Evolutionary conservation across 2,113 vertebrate species (phyloP).

Genomic region (Pseudopodoces humilis): DNA sequence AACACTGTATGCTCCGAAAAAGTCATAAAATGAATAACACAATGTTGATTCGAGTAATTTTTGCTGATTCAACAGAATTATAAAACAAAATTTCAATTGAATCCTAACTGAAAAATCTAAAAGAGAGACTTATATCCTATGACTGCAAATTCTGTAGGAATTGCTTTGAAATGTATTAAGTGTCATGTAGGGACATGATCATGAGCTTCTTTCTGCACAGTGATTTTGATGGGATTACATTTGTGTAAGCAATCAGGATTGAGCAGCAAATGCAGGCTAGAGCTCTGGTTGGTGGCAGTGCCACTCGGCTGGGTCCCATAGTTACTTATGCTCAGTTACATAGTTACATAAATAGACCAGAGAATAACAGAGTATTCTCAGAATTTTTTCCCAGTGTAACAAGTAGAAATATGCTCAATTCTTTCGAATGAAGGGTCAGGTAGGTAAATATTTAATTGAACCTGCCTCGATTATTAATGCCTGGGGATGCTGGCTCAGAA

Average conservation of each 20-base stretch:
- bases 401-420: neutral
- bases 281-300: neutral
- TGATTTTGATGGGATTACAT: neutral
- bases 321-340: neutral
- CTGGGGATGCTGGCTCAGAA: neutral
- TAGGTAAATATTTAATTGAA: neutral
- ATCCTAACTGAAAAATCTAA: neutral
- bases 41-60: neutral
- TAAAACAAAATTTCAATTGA: neutral
- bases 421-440: neutral
- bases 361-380: neutral
- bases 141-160: neutral
- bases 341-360: neutral
- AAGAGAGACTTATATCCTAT: neutral
- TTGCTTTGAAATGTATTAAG: neutral
- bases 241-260: neutral
- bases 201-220: neutral
- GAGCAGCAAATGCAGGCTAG: neutral
- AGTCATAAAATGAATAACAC: neutral
- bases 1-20: neutral
- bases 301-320: fast-evolving
- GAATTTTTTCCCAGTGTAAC: neutral
- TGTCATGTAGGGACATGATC: neutral
- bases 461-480: neutral
- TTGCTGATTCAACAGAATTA: neutral